Evolutionary conservation across 2,113 vertebrate genomes (phyloP).

Genomic region (Actinemys pallida): DNA sequence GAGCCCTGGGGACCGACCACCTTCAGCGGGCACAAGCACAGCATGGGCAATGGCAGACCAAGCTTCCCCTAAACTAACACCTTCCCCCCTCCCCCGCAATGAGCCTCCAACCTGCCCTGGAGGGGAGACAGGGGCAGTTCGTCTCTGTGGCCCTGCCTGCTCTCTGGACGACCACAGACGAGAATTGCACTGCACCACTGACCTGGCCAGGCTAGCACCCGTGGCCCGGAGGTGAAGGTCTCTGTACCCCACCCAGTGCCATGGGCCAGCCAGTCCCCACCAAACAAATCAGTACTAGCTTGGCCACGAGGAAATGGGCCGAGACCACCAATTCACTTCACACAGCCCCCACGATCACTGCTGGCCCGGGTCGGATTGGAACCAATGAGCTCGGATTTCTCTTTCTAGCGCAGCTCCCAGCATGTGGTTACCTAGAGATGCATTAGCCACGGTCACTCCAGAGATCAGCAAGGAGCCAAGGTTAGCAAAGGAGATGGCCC

Average conservation of each 20-base stretch:
- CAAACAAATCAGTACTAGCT: not conserved
- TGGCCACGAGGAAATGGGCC: not conserved
- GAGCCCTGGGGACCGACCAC: too few species aligned
- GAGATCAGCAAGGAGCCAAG: not conserved
- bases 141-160: not conserved
- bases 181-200: not conserved
- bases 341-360: not conserved
- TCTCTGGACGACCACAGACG: not conserved
- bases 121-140: not conserved
- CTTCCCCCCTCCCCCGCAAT: too few species aligned
- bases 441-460: not conserved
- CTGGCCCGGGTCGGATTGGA: not conserved
- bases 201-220: too few species aligned
- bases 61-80: not conserved
- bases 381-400: too few species aligned
- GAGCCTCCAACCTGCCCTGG: not conserved
- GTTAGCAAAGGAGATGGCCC: not conserved
- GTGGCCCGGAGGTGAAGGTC: not conserved
- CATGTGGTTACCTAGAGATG: not conserved
- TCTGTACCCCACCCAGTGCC: not conserved
- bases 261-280: not conserved
- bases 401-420: not conserved
- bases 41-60: not conserved
- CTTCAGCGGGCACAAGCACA: not conserved
- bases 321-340: not conserved